Conservation (phyloP, 1,140 invertebrate genomes). For the Drosophila tsacasi region DNA sequence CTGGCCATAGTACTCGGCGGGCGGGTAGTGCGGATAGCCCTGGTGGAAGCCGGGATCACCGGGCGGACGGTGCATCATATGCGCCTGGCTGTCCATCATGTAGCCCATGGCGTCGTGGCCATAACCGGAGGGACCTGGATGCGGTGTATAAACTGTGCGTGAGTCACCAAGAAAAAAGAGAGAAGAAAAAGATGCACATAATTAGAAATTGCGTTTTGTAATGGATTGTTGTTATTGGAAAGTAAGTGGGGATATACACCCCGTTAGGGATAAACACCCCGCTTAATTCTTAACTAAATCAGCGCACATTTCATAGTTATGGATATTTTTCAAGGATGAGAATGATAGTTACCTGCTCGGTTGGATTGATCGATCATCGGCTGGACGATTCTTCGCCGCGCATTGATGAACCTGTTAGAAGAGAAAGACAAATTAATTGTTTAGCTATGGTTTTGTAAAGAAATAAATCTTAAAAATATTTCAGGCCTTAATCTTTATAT, state of each 20-base stretch:
- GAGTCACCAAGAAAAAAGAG: slow-evolving; percentile 14
- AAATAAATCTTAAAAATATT: background rate
- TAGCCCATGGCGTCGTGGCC: slow-evolving; percentile 98
- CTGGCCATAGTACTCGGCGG: slow-evolving; percentile 95
- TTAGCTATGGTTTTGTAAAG: slow-evolving; percentile 13
- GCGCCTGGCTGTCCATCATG: slow-evolving; percentile 97
- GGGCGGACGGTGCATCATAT: slow-evolving; percentile 97
- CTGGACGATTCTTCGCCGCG: slow-evolving; percentile 98
- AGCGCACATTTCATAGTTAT: slow-evolving; percentile 76
- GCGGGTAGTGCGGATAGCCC: slow-evolving; percentile 94
- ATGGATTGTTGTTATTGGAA: slow-evolving; percentile 21
- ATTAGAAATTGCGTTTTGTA: slow-evolving; percentile 73
- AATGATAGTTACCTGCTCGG: slow-evolving; percentile 93
- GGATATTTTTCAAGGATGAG: slow-evolving; percentile 59
- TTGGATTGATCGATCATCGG: slow-evolving; percentile 99
- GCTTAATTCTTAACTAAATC: slow-evolving; percentile 52
- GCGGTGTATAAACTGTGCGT: slow-evolving; percentile 92
- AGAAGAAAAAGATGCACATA: slow-evolving; percentile 86
- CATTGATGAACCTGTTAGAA: slow-evolving; percentile 98
- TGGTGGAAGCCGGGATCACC: slow-evolving; percentile 95
- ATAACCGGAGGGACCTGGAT: slow-evolving; percentile 96
- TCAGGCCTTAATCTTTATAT: background rate
- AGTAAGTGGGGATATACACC: slow-evolving; percentile 20
- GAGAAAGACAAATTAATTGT: slow-evolving; percentile 37
- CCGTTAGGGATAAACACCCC: slow-evolving; percentile 16